Conservation (phyloP, 35 echinoderm and acorn worm species). For the Apostichopus japonicus region DNA sequence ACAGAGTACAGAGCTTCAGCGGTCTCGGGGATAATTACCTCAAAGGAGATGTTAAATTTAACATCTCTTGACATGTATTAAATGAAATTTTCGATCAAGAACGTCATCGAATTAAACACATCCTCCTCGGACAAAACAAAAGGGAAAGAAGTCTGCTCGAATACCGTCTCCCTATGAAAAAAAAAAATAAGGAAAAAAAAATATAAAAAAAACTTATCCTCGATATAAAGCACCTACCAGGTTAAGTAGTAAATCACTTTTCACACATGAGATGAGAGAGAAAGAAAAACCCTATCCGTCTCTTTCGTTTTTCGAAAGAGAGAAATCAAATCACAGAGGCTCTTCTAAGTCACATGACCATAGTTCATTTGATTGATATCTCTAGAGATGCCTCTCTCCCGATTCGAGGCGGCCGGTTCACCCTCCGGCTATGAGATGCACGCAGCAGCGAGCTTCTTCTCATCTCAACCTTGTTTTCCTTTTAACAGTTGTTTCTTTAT, state of each 20-base stretch:
- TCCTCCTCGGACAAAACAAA: neutral
- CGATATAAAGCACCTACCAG: neutral
- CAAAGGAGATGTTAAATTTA: too few relatives aligned
- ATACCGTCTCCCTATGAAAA: neutral
- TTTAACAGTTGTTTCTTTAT: neutral
- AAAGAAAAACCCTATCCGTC: neutral
- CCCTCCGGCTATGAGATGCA: neutral
- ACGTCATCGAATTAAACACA: neutral
- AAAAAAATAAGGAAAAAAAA: neutral
- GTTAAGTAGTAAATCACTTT: conserved; percentile 1
- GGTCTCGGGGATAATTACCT: too few relatives aligned
- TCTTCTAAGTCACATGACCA: neutral
- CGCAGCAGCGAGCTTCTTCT: neutral
- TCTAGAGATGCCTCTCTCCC: neutral
- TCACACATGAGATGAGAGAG: neutral
- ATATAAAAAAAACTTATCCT: neutral
- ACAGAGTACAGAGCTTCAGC: too few relatives aligned
- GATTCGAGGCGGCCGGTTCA: neutral
- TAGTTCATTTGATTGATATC: conserved; percentile 32
- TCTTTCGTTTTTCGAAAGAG: neutral
- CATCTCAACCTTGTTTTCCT: conserved; percentile 18
- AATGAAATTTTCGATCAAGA: neutral
- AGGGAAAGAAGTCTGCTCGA: neutral
- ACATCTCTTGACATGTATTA: neutral
- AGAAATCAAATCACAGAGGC: neutral